phyloP scores from a whole-genome alignment of 2,888 invertebrate genomes.

The Conchocele bisecta region DNA sequence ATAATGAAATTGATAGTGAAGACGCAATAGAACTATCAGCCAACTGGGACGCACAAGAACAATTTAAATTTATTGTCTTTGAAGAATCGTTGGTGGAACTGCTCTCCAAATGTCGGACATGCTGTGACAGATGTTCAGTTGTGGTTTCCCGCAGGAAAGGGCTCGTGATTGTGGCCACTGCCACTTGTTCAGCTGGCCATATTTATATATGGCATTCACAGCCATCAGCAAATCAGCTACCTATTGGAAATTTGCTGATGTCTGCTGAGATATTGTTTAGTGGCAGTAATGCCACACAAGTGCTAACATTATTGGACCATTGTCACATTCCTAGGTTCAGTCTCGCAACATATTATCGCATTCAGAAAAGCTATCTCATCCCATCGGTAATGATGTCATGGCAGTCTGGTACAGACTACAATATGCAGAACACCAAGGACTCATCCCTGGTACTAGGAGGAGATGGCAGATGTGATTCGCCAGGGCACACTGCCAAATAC shows the following conservation, averaged over 20 bases:
- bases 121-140: too few relatives aligned
- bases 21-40: too few relatives aligned
- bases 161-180: too few relatives aligned
- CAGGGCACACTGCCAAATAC: constrained; percentile 18
- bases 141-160: too few relatives aligned
- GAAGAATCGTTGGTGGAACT: too few relatives aligned
- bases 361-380: constrained; percentile 6
- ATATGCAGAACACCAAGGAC: background rate
- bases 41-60: too few relatives aligned
- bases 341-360: background rate
- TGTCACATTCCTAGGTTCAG: background rate
- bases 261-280: constrained; percentile 10
- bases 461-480: constrained; percentile 11
- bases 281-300: background rate
- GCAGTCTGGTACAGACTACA: background rate
- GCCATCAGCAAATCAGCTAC: background rate
- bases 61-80: too few relatives aligned
- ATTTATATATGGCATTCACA: constrained; percentile 6
- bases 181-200: too few relatives aligned
- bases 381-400: constrained; percentile 9
- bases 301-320: constrained; percentile 6
- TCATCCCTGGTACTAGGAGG: constrained; percentile 5
- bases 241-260: constrained; percentile 9
- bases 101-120: too few relatives aligned
- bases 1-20: background rate